These are phyloP conservation scores for Gryon sp. DNA, from an alignment of 1,140 invertebrate species.

Conservation along the genomic window DNA sequence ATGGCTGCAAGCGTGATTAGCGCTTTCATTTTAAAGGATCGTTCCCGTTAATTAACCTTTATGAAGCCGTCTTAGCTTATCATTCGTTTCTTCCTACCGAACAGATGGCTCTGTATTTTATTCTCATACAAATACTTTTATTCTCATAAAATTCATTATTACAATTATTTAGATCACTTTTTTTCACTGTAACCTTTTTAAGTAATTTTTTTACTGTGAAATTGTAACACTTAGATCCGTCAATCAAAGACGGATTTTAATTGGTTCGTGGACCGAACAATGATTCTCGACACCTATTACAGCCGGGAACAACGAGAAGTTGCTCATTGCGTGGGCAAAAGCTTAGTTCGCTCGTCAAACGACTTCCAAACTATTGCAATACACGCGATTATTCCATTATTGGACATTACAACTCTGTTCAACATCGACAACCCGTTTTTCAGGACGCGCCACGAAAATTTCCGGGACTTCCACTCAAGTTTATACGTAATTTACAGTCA, in stretches of 20 bases:
- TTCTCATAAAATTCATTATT: too few species aligned
- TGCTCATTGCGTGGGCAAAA: conserved; percentile 21
- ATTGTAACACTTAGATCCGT: neutral
- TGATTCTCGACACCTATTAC: conserved; percentile 1
- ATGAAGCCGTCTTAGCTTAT: conserved; percentile 13
- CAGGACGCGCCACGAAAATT: conserved; percentile 30
- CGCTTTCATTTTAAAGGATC: conserved; percentile 19
- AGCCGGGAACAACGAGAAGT: conserved; percentile 1
- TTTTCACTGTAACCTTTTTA: too few species aligned
- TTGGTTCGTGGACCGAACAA: neutral
- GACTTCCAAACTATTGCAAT: conserved; percentile 39
- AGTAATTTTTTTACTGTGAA: neutral
- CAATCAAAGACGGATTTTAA: conserved; percentile 20
- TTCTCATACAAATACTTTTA: too few species aligned
- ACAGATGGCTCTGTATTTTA: too few species aligned
- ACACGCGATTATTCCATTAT: conserved; percentile 57
- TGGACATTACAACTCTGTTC: conserved; percentile 33
- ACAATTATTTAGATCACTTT: too few species aligned
- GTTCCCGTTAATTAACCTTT: conserved; percentile 38
- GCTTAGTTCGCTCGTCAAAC: conserved; percentile 10
- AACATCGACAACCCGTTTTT: conserved; percentile 21
- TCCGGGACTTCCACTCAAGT: conserved; percentile 17
- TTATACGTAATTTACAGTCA: conserved; percentile 11
- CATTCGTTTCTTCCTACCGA: conserved; percentile 4
- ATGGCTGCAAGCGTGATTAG: conserved; percentile 21